Conservation (phyloP, 2,113 vertebrate species). For the Cynopterus brachyotis region DNA sequence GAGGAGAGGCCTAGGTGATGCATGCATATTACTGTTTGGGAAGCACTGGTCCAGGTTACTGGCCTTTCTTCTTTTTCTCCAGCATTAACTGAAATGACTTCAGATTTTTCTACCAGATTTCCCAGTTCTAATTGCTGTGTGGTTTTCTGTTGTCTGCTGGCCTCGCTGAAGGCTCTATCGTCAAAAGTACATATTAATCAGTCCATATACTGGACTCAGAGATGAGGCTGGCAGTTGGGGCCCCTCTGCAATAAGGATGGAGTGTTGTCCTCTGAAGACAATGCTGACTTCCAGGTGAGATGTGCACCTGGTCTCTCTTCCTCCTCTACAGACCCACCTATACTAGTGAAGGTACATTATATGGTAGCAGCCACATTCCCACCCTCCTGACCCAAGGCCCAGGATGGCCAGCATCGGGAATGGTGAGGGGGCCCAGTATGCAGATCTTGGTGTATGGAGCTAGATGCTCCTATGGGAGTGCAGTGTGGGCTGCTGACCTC, state of each 20-base stretch:
- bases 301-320: not conserved
- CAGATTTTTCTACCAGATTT: not conserved
- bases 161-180: not conserved
- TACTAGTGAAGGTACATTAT: not conserved
- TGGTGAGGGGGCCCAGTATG: not conserved
- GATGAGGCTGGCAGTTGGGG: not conserved
- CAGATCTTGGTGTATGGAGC: not conserved
- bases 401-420: not conserved
- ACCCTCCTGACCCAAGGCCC: not conserved
- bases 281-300: not conserved
- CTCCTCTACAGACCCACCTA: not conserved
- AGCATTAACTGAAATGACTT: not conserved
- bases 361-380: not conserved
- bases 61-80: not conserved
- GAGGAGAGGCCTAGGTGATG: not conserved
- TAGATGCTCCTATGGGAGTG: not conserved
- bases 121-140: not conserved
- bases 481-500: not conserved
- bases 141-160: not conserved
- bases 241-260: not conserved
- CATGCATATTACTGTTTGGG: fast-evolving
- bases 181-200: not conserved
- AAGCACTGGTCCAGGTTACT: not conserved
- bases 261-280: not conserved
- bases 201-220: not conserved